Evolutionary conservation across 2,113 vertebrate species (phyloP), one percentile per base, ranked within the genome.

Genomic region (Psammodynastes pulverulentus): DNA sequence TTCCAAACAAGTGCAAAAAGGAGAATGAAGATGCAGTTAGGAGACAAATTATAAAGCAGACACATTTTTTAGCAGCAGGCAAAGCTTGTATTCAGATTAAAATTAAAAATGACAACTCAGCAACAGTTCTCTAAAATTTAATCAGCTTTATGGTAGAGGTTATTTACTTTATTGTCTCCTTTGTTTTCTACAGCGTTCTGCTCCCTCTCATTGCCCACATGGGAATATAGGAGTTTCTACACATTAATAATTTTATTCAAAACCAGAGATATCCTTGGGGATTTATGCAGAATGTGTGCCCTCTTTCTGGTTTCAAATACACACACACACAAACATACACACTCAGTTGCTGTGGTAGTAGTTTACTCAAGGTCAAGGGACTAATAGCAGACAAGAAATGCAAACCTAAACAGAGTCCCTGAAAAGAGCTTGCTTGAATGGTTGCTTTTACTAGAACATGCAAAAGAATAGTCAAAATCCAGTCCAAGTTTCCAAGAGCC

Each of bases 1-100:
- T 90, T 90, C 84, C 93, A 97, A 97, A 97, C 26, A 26, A 95
- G 72, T 95, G 91, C 94, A 94, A 95, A 96, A 96, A 96, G 96
- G 4, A 97, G 96, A 97, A 96, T 34, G 6, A 96, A 95, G 88
- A 92, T 94, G 89, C 21, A 34, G 91, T 95, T 94, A 94, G 89
- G 84, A 88, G 72, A 8, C 24, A 84, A 96, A 94, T 96, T 88
- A 54, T 90, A 92, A 94, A 93, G 94, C n/a, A 34, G 94, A 86
- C 93, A 91, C 86, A 85, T 93, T 96, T 95, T 93, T 91, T 93
- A 87, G 84, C 91, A 94, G 88, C n/a, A 67, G 84, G 39, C 52
- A 72, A 67, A 93, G 92, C 56, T 93, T 94, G 89, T 93, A 67
- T 48, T 62, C 51, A 89, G 86, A 58, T 23, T 45, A 92, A 96